These are phyloP conservation scores for Eptesicus fuscus DNA, from an alignment of 2,113 vertebrate species.

Conservation along the genomic window DNA sequence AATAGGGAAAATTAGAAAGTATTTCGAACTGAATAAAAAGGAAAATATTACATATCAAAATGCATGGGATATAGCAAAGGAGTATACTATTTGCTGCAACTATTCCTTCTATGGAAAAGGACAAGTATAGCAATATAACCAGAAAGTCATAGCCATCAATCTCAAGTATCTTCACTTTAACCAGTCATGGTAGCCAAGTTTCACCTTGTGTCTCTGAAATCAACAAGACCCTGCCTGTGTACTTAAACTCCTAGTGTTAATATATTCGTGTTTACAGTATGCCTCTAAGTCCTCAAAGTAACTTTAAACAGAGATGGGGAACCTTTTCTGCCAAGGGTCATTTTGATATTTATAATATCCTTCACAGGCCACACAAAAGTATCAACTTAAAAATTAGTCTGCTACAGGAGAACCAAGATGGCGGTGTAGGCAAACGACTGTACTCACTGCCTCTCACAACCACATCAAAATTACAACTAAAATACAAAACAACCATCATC, in stretches of 20 bases:
- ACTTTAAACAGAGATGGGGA: neutral
- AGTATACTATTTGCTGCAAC: neutral
- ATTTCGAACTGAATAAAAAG: slow-evolving; percentile 9
- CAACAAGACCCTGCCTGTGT: neutral
- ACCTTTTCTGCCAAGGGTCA: too few relatives aligned
- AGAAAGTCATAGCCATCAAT: neutral
- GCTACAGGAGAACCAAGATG: too few relatives aligned
- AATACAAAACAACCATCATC: too few relatives aligned
- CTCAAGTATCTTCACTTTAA: slow-evolving; percentile 23
- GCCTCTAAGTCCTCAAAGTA: slow-evolving; percentile 36
- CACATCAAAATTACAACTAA: too few relatives aligned
- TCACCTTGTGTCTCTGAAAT: neutral
- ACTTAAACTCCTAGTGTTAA: neutral
- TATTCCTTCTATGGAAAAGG: neutral
- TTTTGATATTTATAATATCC: too few relatives aligned
- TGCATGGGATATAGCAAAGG: neutral
- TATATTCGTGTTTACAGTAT: neutral
- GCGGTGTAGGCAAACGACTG: too few relatives aligned
- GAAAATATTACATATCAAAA: neutral
- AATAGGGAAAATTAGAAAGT: neutral
- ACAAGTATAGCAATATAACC: neutral
- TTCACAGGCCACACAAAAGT: too few relatives aligned
- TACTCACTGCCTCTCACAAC: too few relatives aligned
- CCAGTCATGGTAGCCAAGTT: neutral
- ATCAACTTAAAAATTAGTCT: too few relatives aligned